Base-by-base conservation (phyloP, 2,113 vertebrate species). In the Archocentrus centrarchus region DNA sequence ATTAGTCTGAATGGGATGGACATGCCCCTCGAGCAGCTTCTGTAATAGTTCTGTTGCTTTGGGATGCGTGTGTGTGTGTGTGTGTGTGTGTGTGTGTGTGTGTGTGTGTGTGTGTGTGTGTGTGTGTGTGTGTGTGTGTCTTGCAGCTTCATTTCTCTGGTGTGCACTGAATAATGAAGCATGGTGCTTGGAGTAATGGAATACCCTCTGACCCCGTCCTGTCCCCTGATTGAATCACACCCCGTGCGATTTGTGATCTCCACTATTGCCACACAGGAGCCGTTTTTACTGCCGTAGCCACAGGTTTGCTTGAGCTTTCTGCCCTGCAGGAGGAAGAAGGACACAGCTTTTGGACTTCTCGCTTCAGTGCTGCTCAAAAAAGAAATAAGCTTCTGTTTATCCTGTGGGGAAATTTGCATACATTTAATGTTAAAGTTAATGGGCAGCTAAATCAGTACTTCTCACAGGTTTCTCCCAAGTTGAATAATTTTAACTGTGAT, bases 121-220 rank as follows among this genome's bases (percentile, higher is more conserved):
- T 63, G 68, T 80, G 80, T 73, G 3, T 66, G 47, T 1, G 53
- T 57, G 53, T 24, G 44, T 80, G 20, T 57, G 80, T 73, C 13
- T 63, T 37, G 66, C 27, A 62, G 86, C 77, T 76, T 75, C 30
- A 41, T 88, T 78, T 86, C 83, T 88, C 85, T 84, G 79, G 61
- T 83, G 90, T 83, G 76, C 55, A 32, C 17, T 93, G 86, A 93
- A 91, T 92, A 86, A 92, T 84, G 87, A 86, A 87, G 64, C 73
- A 11, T 11, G 80, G 13, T 66, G 82, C 85, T 82, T 41, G 18
- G 32, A 81, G 85, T 86, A 91, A 90, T 37, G 61, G 81, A 75
- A 85, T 53, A 77, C 79, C 82, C 86, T 11, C 60, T 73, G 59
- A 88, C 70, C 79, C 13, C 24, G 39, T 79, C 68, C 84, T 57